A percentile compares a stretch with the other conserved stretches of the same genome.
Evolutionary conservation across 1,140 invertebrate species (phyloP).

Genomic region (Helicoverpa zea): DNA sequence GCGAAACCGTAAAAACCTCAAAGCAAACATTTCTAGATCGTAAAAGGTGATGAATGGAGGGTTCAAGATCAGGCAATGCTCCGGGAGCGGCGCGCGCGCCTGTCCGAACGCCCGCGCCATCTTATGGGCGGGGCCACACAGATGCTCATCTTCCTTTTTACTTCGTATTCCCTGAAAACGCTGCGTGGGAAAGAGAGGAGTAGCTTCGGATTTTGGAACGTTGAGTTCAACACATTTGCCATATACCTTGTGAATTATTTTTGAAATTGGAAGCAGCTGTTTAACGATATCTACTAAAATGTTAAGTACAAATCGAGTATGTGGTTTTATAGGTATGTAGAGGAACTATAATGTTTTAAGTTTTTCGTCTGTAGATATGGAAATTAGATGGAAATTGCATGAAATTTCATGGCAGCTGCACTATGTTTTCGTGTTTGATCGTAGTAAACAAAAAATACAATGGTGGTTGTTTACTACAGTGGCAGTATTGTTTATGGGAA

Average conservation of each 20-base stretch:
- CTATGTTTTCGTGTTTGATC: background rate
- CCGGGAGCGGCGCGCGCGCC: slow-evolving; percentile 65
- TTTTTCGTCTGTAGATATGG: too few relatives aligned
- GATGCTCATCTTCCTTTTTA: slow-evolving; percentile 61
- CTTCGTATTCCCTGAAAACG: slow-evolving; percentile 53
- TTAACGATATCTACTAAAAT: background rate
- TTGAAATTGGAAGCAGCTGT: slow-evolving; percentile 9
- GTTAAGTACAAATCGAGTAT: too few relatives aligned
- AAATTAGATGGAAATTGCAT: too few relatives aligned
- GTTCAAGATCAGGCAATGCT: slow-evolving; percentile 79
- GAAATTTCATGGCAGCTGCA: too few relatives aligned
- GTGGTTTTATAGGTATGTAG: too few relatives aligned
- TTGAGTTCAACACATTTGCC: slow-evolving; percentile 21
- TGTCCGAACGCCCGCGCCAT: slow-evolving; percentile 68
- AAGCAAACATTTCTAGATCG: slow-evolving; percentile 77
- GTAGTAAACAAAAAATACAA: slow-evolving; percentile 39
- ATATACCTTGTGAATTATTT: slow-evolving; percentile 47
- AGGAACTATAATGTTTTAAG: too few relatives aligned
- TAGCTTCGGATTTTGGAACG: slow-evolving; percentile 43
- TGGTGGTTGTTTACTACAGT: slow-evolving; percentile 68
- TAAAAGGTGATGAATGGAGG: slow-evolving; percentile 84
- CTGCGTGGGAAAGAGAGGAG: slow-evolving; percentile 65
- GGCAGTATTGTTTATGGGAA: slow-evolving; percentile 65
- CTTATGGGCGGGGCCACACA: slow-evolving; percentile 76
- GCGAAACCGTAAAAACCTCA: slow-evolving; percentile 83